Percentiles rank a stretch among this genome's conserved stretches.
Conservation (phyloP, 2,113 vertebrate genomes). For the Paraplagusia blochii region DNA sequence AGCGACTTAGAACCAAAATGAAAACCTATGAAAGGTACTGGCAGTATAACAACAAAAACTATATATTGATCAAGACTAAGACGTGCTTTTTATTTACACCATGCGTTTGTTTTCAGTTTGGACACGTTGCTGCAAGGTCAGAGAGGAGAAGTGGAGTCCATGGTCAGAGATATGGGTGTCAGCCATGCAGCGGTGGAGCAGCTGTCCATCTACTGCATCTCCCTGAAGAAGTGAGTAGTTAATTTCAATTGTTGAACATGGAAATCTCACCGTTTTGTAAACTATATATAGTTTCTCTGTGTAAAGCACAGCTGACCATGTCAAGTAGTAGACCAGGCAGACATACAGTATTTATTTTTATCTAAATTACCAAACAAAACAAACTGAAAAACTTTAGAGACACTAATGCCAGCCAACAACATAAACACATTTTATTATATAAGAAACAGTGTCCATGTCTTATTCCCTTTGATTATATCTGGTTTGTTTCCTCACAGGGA, state of each 20-base stretch:
- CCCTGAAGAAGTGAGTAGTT: conserved; percentile 89
- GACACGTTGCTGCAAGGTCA: conserved; percentile 88
- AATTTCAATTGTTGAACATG: not conserved
- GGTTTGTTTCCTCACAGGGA: conserved; percentile 75
- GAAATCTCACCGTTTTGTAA: too few relatives aligned
- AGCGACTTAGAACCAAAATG: conserved; percentile 81
- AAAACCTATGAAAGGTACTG: conserved; percentile 85
- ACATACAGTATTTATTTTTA: too few relatives aligned
- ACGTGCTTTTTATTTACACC: conserved; percentile 8
- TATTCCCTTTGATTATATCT: not conserved
- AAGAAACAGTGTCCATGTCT: not conserved
- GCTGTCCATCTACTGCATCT: conserved; percentile 92
- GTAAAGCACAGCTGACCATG: too few relatives aligned
- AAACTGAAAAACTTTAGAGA: too few relatives aligned
- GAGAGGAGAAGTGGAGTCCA: conserved; percentile 88
- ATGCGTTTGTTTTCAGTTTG: conserved; percentile 71
- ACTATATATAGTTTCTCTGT: too few relatives aligned
- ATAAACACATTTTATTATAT: too few relatives aligned
- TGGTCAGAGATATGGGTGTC: conserved; percentile 91
- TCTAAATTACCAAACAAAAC: too few relatives aligned
- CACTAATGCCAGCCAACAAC: too few relatives aligned
- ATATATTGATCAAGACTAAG: too few relatives aligned
- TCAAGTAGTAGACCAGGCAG: too few relatives aligned
- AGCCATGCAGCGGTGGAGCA: conserved; percentile 91
- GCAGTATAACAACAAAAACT: too few relatives aligned